Base-by-base conservation (phyloP, 2,797 vertebrate genomes). In the Myiotriccus ornatus region DNA sequence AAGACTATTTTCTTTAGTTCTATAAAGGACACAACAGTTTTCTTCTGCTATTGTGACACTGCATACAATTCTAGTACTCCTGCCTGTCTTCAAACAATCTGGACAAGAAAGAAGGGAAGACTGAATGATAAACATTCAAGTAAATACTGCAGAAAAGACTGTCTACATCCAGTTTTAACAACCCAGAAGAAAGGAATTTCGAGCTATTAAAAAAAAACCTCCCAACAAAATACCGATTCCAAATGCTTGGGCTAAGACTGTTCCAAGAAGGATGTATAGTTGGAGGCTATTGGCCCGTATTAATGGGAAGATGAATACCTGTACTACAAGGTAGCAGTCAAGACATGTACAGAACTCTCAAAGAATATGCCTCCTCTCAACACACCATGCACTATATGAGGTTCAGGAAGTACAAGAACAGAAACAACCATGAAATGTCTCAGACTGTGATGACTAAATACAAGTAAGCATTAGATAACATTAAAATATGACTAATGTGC, bases 371-470 rank as follows among this genome's bases (percentile, higher is more conserved):
- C 25, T 89, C 30, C 63, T 89, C 70, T 80, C 63, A 60, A 69
- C n/a, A 95, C 41, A 65, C 32, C 3, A 3, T 19, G 20, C 39
- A 37, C 73, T 71, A 65, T 3, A 53, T 2, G 2, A 56, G 84
- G 69, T 43, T 81, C 68, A 87, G 59, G 69, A 73, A 56, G 44
- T 17, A 56, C 20, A 74, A 59, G n/a, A 59, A 2, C 2, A 59
- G 30, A 56, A 52, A 11, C 39, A 84, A 43, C 27, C 24, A 84
- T 27, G 50, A 62, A 59, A 60, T 49, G 35, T 24, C 75, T 71
- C 82, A 47, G 55, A 80, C 62, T 65, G 41, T 28, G 53, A 91
- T 87, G 78, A 95, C 84, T 95, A 80, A 95, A 89, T 20, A 74
- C 25, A 87, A 80, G 19, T 25, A 84, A 90, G 43, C 76, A 60